Evolutionary conservation across 2,113 vertebrate genomes (phyloP), one percentile per base, ranked within the genome.

Genomic region (Myocastor coypus): DNA sequence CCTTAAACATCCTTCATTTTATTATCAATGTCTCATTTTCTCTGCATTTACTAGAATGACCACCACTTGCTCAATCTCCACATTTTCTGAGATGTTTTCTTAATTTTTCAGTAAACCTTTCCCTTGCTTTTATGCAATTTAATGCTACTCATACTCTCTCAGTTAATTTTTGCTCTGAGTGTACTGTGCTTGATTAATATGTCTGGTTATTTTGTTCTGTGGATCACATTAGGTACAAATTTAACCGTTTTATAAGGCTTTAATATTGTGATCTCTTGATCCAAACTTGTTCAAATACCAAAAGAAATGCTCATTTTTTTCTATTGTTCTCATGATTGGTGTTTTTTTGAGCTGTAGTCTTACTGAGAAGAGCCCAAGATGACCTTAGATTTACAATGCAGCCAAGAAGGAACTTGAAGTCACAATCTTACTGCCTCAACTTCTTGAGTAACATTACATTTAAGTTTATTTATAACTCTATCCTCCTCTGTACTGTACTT

Each of bases 391-490:
- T 12, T 46, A 77, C 10, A 40, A 10, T 30, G 26, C 16, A 77
- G 2, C 26, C 42, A 42, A 50, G 40, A 13, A 26, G 46, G 42
- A 12, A 22, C 26, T 50, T 16, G 28, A 46, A 16, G 12, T 78
- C 26, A 50, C 2, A 8, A 78, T 50, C 42, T 13, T 50, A 12
- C 3, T 78, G 28, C 75, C 40, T 50, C 28, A 78, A 30, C 42
- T 28, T 46, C 73, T 12, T 50, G 28, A 50, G 26, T 46, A 13
- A 46, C 50, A 5, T 26, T 40, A 75, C 37, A 98, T 97, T 97
- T 69, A 96, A 99, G 98, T 1, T 98, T 66, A 96, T 98, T 0
- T 99, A 99, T 83, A 99, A 98, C 85, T 98, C 96, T 0, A 55
- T 3, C 24, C 98, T 3, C 85, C 92, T 50, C 0, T n/a, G 3